Base-by-base conservation (phyloP, 2,113 vertebrate species). In the Osmerus eperlanus region DNA sequence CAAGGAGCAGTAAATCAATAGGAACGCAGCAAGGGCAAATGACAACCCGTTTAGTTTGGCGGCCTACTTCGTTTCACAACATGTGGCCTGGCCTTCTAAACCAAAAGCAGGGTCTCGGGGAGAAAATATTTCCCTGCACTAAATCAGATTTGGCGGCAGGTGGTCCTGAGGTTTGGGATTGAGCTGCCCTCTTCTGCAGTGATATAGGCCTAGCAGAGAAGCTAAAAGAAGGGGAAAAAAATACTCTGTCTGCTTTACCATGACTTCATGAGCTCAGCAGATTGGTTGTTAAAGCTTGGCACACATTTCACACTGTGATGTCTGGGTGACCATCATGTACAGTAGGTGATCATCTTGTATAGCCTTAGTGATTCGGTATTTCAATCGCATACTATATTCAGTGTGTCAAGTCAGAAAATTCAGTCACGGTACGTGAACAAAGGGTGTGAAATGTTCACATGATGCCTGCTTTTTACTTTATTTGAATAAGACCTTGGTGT, bases 1-100 rank as follows among this genome's bases (percentile, higher is more conserved):
- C 83, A 83, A 81, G 82, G 79, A 86, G 83, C 89, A 91, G 86
- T 90, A 92, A 92, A 93, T 92, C 91, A 92, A 92, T 91, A 86
- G 82, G 80, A 83, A 87, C 77, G 80, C 87, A 73, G 83, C 81
- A 89, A 90, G 89, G 91, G 86, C 84, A 91, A 91, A 90, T 90
- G 89, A 91, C 89, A 91, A 87, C 83, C 89, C 83, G 85, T 91
- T 91, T 91, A 91, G 89, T 89, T 92, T 90, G 89, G 83, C 82
- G 84, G 89, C 84, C 89, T 89, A 86, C 85, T 93, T 91, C 84
- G 75, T 89, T 90, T 91, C 89, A 89, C 89, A 88, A 90, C 90
- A 89, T 89, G 90, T 78, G 83, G 87, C 82, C 84, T 85, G 82
- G 89, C 87, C 84, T 86, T 90, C 86, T 86, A 87, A 89, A 89